These are phyloP conservation scores for Melanocharis versteri DNA, from an alignment of 2,113 vertebrate species.

Conservation along the genomic window DNA sequence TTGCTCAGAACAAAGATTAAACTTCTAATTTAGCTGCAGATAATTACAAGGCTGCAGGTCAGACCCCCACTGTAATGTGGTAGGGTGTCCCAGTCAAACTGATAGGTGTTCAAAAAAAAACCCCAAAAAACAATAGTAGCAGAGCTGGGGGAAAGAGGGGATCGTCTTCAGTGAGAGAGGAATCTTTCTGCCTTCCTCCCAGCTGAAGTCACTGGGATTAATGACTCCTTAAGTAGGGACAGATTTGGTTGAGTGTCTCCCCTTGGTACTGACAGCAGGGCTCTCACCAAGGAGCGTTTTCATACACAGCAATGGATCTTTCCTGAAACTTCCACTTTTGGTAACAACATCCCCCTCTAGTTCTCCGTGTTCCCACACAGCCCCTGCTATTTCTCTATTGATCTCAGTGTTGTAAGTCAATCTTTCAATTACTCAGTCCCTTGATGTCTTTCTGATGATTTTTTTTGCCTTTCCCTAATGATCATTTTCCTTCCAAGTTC, in stretches of 20 bases:
- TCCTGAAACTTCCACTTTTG: not conserved
- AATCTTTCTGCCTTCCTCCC: not conserved
- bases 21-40: conserved; percentile 68
- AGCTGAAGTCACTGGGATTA: not conserved
- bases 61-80: conserved; percentile 8
- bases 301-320: not conserved
- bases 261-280: not conserved
- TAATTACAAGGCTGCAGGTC: conserved; percentile 63
- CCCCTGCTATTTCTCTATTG: conserved; percentile 23
- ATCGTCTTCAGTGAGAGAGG: not conserved
- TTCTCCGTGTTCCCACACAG: not conserved
- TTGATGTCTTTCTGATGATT: conserved; percentile 9
- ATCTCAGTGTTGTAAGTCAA: conserved; percentile 41
- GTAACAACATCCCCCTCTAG: not conserved
- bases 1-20: conserved; percentile 66
- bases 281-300: not conserved
- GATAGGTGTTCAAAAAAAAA: not conserved
- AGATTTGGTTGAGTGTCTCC: not conserved
- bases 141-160: not conserved
- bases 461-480: conserved; percentile 5
- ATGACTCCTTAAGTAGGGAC: not conserved
- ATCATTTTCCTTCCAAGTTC: conserved; percentile 34
- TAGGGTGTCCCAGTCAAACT: conserved; percentile 10
- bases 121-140: not conserved
- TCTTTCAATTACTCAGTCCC: conserved; percentile 48